Percentiles rank a stretch among this genome's conserved stretches.
These are phyloP conservation scores for Pandion haliaetus DNA, from an alignment of 2,113 vertebrate species.

Conservation along the genomic window DNA sequence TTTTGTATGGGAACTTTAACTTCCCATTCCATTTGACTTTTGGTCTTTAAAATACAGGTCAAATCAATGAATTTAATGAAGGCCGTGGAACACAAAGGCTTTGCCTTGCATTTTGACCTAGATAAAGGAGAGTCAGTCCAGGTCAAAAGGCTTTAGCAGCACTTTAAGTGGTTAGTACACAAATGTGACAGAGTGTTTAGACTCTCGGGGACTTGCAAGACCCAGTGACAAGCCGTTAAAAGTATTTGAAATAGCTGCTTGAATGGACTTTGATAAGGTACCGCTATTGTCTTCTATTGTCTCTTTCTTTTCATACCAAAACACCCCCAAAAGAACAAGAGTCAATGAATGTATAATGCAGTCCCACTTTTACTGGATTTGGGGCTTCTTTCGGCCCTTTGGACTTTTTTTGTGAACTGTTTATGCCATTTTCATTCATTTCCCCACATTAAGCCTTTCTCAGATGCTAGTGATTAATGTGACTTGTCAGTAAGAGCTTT, in stretches of 20 bases:
- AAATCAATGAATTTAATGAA: slow-evolving; percentile 99
- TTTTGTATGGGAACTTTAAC: slow-evolving; percentile 90
- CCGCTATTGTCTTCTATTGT: slow-evolving; percentile 84
- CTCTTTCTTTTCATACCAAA: slow-evolving; percentile 81
- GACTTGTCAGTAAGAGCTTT: slow-evolving; percentile 65
- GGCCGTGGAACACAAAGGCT: slow-evolving; percentile 89
- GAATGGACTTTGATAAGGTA: slow-evolving; percentile 91
- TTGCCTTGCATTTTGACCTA: slow-evolving; percentile 97
- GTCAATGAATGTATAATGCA: slow-evolving; percentile 87
- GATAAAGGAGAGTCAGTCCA: slow-evolving; percentile 94
- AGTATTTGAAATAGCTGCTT: slow-evolving; percentile 91
- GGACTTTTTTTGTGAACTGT: slow-evolving; percentile 72
- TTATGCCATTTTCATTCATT: slow-evolving; percentile 77
- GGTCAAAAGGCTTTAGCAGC: slow-evolving; percentile 93
- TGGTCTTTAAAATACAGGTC: slow-evolving; percentile 98
- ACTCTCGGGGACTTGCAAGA: slow-evolving; percentile 86
- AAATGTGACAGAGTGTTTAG: slow-evolving; percentile 96
- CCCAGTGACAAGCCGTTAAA: slow-evolving; percentile 97
- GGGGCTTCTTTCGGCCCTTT: slow-evolving; percentile 66
- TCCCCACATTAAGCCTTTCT: slow-evolving; percentile 65
- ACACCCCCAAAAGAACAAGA: slow-evolving; percentile 84
- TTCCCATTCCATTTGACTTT: slow-evolving; percentile 98
- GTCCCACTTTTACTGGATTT: slow-evolving; percentile 80
- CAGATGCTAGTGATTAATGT: slow-evolving; percentile 67
- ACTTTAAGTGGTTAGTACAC: slow-evolving; percentile 99